phyloP scores from a whole-genome alignment of 2,888 invertebrate genomes.

The Hydropsyche betteni region DNA sequence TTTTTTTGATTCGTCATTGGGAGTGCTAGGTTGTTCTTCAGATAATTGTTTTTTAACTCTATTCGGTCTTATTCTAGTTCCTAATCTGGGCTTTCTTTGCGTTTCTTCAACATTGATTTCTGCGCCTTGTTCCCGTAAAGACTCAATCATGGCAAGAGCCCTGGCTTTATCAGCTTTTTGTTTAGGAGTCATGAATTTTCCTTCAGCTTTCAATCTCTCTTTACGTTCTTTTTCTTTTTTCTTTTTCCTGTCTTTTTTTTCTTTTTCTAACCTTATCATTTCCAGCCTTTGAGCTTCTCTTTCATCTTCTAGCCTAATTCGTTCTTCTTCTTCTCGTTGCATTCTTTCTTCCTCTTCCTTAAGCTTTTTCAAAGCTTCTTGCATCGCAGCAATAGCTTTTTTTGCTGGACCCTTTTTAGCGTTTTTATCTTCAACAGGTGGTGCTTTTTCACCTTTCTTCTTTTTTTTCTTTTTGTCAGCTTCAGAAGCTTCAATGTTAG shows the following conservation, averaged over 20 bases:
- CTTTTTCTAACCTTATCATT: slow-evolving; percentile 82
- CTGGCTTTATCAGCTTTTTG: slow-evolving; percentile 91
- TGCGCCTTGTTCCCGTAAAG: slow-evolving; percentile 87
- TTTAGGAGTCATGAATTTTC: slow-evolving; percentile 91
- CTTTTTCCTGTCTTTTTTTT: slow-evolving; percentile 87
- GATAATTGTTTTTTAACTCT: slow-evolving; percentile 74
- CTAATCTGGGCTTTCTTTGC: slow-evolving; percentile 69
- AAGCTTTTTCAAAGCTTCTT: slow-evolving; percentile 86
- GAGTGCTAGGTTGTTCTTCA: slow-evolving; percentile 65
- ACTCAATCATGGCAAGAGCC: slow-evolving; percentile 88
- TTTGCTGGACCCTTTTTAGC: slow-evolving; percentile 78
- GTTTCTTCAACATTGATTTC: slow-evolving; percentile 70
- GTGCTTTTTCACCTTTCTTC: slow-evolving; percentile 61
- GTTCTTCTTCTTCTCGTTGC: slow-evolving; percentile 81
- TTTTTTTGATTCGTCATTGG: slow-evolving; percentile 62
- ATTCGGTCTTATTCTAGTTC: slow-evolving; percentile 78
- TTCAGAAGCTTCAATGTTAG: slow-evolving; percentile 56
- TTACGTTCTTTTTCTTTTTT: slow-evolving; percentile 92
- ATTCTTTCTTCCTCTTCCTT: slow-evolving; percentile 88
- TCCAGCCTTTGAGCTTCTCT: slow-evolving; percentile 78
- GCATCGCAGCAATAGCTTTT: slow-evolving; percentile 89
- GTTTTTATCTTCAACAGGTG: slow-evolving; percentile 66
- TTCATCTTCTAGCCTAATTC: slow-evolving; percentile 76
- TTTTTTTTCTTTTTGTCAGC: slow-evolving; percentile 57
- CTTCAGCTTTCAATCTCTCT: slow-evolving; percentile 94